These are phyloP conservation scores for Protomyctophum bolini DNA, from an alignment of 2,113 vertebrate species.

Conservation along the genomic window DNA sequence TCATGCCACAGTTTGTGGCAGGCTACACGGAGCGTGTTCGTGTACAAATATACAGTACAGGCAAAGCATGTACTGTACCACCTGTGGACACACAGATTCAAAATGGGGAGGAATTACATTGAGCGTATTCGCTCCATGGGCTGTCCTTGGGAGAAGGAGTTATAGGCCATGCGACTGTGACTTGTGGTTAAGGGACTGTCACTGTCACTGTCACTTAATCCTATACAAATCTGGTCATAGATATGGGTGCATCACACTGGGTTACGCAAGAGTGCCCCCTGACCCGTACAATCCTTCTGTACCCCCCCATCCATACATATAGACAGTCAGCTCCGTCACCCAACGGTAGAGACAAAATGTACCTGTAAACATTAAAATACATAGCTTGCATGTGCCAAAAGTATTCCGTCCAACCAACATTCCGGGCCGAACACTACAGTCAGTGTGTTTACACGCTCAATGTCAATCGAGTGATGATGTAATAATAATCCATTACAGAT, in stretches of 20 bases:
- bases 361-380: neutral
- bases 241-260: neutral
- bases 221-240: neutral
- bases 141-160: neutral
- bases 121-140: neutral
- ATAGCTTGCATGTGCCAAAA: no score
- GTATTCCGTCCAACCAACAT: no score
- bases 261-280: neutral
- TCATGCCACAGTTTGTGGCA: conserved; percentile 30
- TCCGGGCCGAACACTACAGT: no score
- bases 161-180: no score
- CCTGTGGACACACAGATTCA: neutral
- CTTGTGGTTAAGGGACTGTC: neutral
- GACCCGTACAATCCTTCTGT: neutral
- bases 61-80: neutral
- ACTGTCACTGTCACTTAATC: neutral
- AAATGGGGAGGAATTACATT: neutral
- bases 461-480: neutral
- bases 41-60: neutral
- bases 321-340: conserved; percentile 14
- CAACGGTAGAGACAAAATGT: neutral
- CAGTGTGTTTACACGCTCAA: no score
- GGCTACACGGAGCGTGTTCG: neutral
- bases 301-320: conserved; percentile 2
- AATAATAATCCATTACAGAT: neutral